A percentile compares a stretch with the other conserved stretches of the same genome.
Conservation (phyloP, 2,797 vertebrate species). For the Gila robusta region DNA sequence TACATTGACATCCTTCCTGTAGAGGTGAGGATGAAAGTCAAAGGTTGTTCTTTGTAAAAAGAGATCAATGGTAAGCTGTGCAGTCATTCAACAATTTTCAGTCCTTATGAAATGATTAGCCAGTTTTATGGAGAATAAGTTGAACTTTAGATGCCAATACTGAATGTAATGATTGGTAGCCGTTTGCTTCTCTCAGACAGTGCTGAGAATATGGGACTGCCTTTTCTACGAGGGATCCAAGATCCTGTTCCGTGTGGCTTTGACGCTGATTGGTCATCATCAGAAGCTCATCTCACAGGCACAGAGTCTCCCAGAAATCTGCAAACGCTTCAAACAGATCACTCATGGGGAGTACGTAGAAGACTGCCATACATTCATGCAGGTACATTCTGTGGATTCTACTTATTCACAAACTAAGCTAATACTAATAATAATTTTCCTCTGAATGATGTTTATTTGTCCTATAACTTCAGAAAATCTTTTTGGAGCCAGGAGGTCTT, state of each 20-base stretch:
- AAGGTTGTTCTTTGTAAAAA: neutral
- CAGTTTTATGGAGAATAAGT: neutral
- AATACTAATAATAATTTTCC: neutral
- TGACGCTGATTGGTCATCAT: constrained; percentile 90
- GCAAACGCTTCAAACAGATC: constrained; percentile 90
- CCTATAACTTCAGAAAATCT: constrained; percentile 82
- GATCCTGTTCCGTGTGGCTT: constrained; percentile 92
- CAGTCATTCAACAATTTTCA: neutral
- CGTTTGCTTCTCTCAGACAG: constrained; percentile 80
- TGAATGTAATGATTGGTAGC: neutral
- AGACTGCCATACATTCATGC: constrained; percentile 93
- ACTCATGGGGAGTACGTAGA: constrained; percentile 87
- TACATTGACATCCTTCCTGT: constrained; percentile 94
- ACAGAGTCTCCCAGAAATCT: constrained; percentile 85
- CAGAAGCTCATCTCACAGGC: constrained; percentile 89
- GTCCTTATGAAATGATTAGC: neutral
- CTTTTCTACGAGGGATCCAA: constrained; percentile 97
- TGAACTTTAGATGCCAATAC: neutral
- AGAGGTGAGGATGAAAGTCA: constrained; percentile 80
- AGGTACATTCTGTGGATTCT: constrained; percentile 77
- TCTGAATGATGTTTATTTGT: neutral
- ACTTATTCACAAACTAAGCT: neutral
- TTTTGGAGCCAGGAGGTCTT: constrained; percentile 89
- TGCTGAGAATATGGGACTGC: constrained; percentile 95
- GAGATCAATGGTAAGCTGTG: neutral